Percentiles rank a stretch among this genome's conserved stretches.
Conservation (phyloP, 2,888 invertebrate species). For the Chouioia cunea region DNA sequence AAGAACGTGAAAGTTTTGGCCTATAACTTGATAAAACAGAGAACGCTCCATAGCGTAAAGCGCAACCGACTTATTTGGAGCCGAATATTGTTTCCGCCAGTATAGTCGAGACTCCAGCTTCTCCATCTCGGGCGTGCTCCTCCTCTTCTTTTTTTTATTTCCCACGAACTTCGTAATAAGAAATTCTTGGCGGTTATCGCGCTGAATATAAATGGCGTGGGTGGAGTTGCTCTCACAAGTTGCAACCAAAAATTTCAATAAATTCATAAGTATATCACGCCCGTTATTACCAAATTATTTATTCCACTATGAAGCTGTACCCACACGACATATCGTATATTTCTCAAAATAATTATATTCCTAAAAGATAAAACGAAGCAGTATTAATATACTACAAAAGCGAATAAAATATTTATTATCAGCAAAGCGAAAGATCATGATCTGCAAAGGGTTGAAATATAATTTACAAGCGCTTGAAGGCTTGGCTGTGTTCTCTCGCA, state of each 20-base stretch:
- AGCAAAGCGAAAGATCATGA: slow-evolving; percentile 2
- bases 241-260: slow-evolving; percentile 36
- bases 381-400: too few relatives aligned
- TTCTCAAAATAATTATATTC: too few relatives aligned
- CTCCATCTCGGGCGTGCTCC: neutral
- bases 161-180: slow-evolving; percentile 38
- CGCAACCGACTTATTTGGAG: slow-evolving; percentile 14
- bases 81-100: slow-evolving; percentile 28
- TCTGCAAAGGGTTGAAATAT: neutral
- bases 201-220: slow-evolving; percentile 41
- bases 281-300: slow-evolving; percentile 28
- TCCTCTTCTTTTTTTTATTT: slow-evolving; percentile 9
- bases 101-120: neutral
- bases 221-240: neutral
- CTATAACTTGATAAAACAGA: too few relatives aligned
- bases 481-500: slow-evolving; percentile 8
- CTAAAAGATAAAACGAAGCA: too few relatives aligned
- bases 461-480: neutral
- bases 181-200: slow-evolving; percentile 43
- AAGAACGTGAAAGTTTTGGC: too few relatives aligned
- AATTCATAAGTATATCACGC: slow-evolving; percentile 35
- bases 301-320: neutral
- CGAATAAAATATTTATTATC: neutral
- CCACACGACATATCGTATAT: neutral
- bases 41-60: too few relatives aligned